phyloP scores from a whole-genome alignment of 30 jellyfish, hydroid and myxozoan species.

The Turritopsis rubra region DNA sequence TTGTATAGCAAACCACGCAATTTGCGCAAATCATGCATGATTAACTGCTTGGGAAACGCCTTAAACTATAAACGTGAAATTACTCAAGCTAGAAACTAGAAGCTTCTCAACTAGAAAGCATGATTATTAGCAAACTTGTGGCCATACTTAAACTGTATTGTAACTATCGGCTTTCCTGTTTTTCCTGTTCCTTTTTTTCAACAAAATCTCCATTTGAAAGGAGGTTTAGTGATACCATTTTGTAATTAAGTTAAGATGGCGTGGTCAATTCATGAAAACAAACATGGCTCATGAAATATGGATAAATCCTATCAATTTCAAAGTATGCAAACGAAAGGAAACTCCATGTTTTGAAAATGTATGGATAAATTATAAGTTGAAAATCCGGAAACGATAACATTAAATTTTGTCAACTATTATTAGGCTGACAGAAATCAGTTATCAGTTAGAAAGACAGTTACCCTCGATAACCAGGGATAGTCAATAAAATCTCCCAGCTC shows the following conservation, averaged over 20 bases:
- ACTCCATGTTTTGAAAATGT: neutral
- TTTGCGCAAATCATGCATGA: no score
- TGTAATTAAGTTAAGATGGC: neutral
- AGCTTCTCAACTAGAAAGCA: neutral
- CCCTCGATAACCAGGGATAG: neutral
- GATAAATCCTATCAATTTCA: neutral
- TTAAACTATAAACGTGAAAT: neutral
- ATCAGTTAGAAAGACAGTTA: no score
- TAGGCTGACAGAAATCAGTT: neutral
- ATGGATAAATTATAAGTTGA: neutral
- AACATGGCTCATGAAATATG: neutral
- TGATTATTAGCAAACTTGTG: no score
- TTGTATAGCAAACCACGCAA: no score
- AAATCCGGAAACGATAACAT: neutral
- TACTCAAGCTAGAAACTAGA: neutral
- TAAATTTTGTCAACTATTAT: neutral
- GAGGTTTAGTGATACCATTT: no score
- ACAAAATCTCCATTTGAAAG: neutral
- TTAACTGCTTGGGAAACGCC: no score
- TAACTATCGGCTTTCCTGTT: no score
- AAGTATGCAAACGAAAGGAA: neutral
- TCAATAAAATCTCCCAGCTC: neutral
- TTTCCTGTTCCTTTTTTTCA: neutral
- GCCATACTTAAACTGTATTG: no score
- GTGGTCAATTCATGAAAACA: neutral